A percentile compares a stretch with the other conserved stretches of the same genome.
Conservation (phyloP, 2,797 vertebrate species). For the Xiphophorus birchmanni region DNA sequence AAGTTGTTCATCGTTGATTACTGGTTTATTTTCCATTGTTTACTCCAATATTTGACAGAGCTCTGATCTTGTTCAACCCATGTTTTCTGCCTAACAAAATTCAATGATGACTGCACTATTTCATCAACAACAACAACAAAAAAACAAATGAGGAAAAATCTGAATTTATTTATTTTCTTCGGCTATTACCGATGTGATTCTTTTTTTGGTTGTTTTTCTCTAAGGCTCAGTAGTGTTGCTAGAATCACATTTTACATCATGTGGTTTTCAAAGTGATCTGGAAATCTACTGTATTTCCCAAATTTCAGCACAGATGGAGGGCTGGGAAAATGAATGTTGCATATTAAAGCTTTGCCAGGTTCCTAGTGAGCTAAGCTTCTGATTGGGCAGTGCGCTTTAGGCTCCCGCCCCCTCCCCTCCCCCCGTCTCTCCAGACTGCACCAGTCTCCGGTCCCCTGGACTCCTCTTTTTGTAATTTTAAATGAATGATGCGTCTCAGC, state of each 20-base stretch:
- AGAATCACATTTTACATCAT: conserved; percentile 72
- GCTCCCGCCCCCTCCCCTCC: conserved; percentile 79
- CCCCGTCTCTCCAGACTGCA: conserved; percentile 90
- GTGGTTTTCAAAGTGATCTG: conserved; percentile 78
- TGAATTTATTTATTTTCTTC: conserved; percentile 18
- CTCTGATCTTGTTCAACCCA: conserved; percentile 79
- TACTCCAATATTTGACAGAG: conserved; percentile 64
- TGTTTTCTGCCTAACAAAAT: conserved; percentile 71
- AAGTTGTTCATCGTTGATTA: conserved; percentile 35
- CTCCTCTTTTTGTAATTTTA: conserved; percentile 97
- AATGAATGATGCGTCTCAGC: conserved; percentile 99
- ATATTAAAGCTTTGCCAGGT: conserved; percentile 77
- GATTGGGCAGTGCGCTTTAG: conserved; percentile 84
- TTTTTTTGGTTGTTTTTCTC: conserved; percentile 49
- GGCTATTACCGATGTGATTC: conserved; percentile 55
- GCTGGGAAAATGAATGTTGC: conserved; percentile 77
- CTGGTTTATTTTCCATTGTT: conserved; percentile 29
- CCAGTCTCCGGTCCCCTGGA: conserved; percentile 94
- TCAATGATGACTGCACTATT: conserved; percentile 79
- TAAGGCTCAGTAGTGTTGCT: conserved; percentile 65
- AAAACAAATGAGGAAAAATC: neutral
- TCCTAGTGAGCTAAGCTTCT: conserved; percentile 80
- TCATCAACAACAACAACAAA: conserved; percentile 57
- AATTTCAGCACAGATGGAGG: conserved; percentile 75
- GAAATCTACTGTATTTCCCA: conserved; percentile 70